Evolutionary conservation across 2,888 invertebrate species (phyloP).

Genomic region (Ormyrus labotus): DNA sequence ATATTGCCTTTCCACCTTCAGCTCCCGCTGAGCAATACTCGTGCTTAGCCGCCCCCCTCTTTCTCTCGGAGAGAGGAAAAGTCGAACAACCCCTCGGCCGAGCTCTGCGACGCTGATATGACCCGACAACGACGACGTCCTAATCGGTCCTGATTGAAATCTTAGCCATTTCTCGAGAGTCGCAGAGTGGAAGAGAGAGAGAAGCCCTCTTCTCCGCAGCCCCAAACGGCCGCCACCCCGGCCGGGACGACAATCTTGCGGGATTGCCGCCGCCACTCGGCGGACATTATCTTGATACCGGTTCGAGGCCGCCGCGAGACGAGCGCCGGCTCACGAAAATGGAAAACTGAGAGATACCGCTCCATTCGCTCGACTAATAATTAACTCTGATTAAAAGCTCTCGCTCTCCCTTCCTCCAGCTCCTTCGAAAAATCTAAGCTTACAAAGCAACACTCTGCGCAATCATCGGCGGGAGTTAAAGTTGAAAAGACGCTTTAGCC

Average conservation of each 20-base stretch:
- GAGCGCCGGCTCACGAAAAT: not conserved
- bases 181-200: not conserved
- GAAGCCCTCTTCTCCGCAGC: no score
- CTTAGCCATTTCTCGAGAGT: constrained; percentile 62
- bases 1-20: constrained; percentile 34
- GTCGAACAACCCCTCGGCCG: constrained; percentile 2
- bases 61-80: constrained; percentile 50
- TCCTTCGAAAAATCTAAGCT: not conserved
- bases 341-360: not conserved
- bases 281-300: constrained; percentile 12
- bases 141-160: constrained; percentile 69
- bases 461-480: constrained; percentile 15
- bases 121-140: constrained; percentile 38
- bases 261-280: not conserved
- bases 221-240: no score
- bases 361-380: not conserved
- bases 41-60: constrained; percentile 58
- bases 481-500: constrained; percentile 17
- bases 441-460: constrained; percentile 10
- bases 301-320: not conserved
- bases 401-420: not conserved
- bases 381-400: not conserved
- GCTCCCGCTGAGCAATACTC: constrained; percentile 35
- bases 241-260: not conserved
- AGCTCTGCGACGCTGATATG: constrained; percentile 50